These are phyloP conservation scores for Watsonalla binaria DNA, from an alignment of 2,888 invertebrate genomes.

Conservation along the genomic window DNA sequence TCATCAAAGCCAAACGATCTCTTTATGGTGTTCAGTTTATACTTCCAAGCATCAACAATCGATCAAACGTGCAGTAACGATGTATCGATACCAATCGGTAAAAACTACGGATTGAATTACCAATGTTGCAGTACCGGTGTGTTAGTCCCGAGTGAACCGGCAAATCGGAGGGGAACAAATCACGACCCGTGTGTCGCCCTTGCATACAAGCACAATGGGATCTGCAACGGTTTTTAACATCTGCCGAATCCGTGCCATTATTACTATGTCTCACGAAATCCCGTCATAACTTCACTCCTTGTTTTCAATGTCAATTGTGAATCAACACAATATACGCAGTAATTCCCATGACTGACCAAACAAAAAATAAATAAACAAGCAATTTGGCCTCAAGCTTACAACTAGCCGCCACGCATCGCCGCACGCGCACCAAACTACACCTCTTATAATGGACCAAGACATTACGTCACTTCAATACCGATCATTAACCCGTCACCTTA, in stretches of 20 bases:
- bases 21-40: neutral
- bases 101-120: constrained; percentile 1
- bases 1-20: neutral
- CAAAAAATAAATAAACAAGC: constrained; percentile 47
- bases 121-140: constrained; percentile 7
- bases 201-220: constrained; percentile 59
- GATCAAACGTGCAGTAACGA: neutral
- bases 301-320: constrained; percentile 32
- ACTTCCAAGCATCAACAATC: neutral
- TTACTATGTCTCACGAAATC: constrained; percentile 32
- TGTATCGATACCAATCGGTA: neutral
- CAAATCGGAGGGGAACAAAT: constrained; percentile 60
- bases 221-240: constrained; percentile 75
- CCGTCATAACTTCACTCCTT: constrained; percentile 13
- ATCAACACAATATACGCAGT: constrained; percentile 31
- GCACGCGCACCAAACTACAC: constrained; percentile 45
- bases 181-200: constrained; percentile 51
- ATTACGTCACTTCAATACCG: constrained; percentile 62
- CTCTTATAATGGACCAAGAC: constrained; percentile 57
- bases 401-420: constrained; percentile 54
- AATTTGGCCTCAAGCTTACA: constrained; percentile 47
- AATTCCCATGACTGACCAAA: constrained; percentile 55
- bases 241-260: constrained; percentile 50
- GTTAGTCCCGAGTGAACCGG: constrained; percentile 15
- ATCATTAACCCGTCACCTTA: constrained; percentile 57